phyloP scores from a whole-genome alignment of 1,140 invertebrate genomes.

The Hypothenemus hampei region DNA sequence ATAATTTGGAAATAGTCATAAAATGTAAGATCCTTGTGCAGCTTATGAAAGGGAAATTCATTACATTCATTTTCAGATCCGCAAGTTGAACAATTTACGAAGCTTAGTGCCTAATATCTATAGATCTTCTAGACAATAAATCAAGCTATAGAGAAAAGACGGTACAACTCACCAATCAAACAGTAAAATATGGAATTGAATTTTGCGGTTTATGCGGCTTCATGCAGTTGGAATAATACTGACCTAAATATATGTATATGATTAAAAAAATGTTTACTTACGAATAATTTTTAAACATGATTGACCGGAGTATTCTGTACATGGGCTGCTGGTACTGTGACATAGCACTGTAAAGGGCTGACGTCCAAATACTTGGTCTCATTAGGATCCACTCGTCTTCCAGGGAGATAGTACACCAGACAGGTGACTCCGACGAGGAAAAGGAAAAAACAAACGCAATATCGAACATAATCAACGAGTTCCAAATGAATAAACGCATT shows the following conservation, averaged over 20 bases:
- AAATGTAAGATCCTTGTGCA: no score
- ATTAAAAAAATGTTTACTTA: neutral
- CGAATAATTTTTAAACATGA: constrained; percentile 41
- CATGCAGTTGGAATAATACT: no score
- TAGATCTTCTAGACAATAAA: neutral
- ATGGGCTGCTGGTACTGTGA: constrained; percentile 38
- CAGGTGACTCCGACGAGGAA: constrained; percentile 76
- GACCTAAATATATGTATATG: no score
- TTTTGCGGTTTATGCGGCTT: no score
- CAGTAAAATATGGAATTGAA: neutral
- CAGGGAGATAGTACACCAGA: constrained; percentile 71
- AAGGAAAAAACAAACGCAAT: constrained; percentile 79
- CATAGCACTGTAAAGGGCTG: constrained; percentile 43
- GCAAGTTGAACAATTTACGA: no score
- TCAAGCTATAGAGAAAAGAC: neutral
- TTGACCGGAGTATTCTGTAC: constrained; percentile 41
- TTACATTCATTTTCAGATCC: no score
- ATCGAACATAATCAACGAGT: constrained; percentile 81
- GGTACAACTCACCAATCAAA: neutral
- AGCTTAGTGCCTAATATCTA: neutral
- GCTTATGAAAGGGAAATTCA: no score
- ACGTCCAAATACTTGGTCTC: constrained; percentile 11
- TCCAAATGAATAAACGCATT: constrained; percentile 77
- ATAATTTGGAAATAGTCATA: no score
- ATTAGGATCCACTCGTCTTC: constrained; percentile 42